Conservation (phyloP, 2,113 vertebrate genomes). For the Illadopsis cleaveri region DNA sequence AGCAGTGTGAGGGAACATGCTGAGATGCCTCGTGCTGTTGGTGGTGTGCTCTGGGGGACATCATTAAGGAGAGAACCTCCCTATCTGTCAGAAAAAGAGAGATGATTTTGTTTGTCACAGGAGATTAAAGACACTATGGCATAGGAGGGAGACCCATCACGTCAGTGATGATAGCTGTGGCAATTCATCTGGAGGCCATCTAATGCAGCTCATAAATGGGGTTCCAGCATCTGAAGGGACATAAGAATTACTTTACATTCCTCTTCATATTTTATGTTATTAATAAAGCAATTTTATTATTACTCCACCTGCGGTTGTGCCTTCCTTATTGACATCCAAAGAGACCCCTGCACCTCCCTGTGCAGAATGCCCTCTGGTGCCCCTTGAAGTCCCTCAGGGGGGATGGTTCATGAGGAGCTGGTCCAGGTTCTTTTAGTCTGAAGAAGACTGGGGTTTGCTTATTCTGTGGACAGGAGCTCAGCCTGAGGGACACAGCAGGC, state of each 20-base stretch:
- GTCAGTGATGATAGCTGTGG: background rate
- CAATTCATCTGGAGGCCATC: background rate
- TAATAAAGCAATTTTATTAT: background rate
- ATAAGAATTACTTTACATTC: background rate
- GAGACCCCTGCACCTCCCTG: fast-evolving
- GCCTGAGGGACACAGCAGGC: fast-evolving
- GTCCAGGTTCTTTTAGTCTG: background rate
- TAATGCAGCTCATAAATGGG: background rate
- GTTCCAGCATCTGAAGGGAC: background rate
- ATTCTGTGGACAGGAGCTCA: background rate
- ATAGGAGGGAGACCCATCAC: background rate
- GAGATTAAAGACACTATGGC: background rate
- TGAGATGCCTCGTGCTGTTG: background rate
- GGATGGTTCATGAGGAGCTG: background rate
- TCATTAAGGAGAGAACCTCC: background rate
- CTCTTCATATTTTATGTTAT: background rate
- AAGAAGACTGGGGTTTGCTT: background rate
- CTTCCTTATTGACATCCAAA: background rate
- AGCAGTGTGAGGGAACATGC: background rate
- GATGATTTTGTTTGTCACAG: background rate
- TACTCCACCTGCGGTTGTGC: fast-evolving
- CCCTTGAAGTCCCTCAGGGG: background rate
- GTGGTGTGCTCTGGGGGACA: background rate
- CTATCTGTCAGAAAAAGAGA: background rate
- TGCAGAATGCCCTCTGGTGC: background rate